Evolutionary conservation across 2,888 invertebrate species (phyloP).

Genomic region (Sabatieria punctata): DNA sequence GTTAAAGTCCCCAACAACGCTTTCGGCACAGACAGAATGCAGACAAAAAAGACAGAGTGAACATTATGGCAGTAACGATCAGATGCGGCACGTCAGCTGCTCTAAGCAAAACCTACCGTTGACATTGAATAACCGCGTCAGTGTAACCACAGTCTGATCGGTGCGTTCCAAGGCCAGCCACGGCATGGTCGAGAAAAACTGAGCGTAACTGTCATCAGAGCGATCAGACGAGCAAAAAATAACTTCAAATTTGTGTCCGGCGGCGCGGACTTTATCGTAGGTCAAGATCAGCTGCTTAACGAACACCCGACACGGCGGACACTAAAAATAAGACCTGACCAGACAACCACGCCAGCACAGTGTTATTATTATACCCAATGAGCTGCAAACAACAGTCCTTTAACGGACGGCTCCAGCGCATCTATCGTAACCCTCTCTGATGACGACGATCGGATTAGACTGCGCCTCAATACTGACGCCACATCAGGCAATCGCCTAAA

Average conservation of each 20-base stretch:
- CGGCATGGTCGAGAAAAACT: slow-evolving; percentile 54
- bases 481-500: neutral
- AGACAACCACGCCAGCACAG: neutral
- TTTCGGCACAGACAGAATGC: no score
- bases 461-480: no score
- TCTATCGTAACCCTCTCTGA: no score
- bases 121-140: slow-evolving; percentile 56
- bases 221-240: slow-evolving; percentile 72
- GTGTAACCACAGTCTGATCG: slow-evolving; percentile 48
- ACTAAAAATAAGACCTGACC: slow-evolving; percentile 41
- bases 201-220: slow-evolving; percentile 58
- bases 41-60: no score
- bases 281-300: slow-evolving; percentile 58
- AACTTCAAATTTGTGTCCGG: slow-evolving; percentile 55
- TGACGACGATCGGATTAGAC: no score
- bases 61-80: no score
- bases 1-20: no score
- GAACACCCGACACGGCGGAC: slow-evolving; percentile 68
- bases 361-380: neutral
- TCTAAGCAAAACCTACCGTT: slow-evolving; percentile 43
- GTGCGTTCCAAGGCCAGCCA: slow-evolving; percentile 53
- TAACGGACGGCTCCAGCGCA: no score
- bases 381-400: no score
- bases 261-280: slow-evolving; percentile 50
- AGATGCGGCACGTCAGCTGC: neutral